phyloP scores from a whole-genome alignment of 2,888 invertebrate genomes.

The Prosopocoilus inquinatus region DNA sequence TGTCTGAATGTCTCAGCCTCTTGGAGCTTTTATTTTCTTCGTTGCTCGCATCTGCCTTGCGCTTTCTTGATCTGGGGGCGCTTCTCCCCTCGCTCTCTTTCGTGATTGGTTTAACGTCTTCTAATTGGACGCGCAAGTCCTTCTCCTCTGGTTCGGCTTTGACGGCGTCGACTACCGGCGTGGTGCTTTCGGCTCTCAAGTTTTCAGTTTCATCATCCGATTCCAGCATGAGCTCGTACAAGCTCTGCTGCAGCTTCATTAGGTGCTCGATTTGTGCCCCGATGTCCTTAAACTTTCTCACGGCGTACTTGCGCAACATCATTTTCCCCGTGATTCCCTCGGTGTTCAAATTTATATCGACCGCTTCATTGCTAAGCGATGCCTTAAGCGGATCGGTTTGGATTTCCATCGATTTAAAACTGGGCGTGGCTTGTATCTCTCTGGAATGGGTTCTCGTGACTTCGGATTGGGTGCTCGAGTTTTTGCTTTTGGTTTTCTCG shows the following conservation, averaged over 20 bases:
- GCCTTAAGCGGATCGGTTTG: neutral
- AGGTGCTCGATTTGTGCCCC: conserved; percentile 2
- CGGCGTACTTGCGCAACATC: neutral
- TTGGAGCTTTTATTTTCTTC: too few relatives aligned
- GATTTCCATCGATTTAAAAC: neutral
- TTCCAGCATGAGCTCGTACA: neutral
- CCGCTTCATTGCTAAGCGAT: neutral
- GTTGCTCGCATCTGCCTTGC: too few relatives aligned
- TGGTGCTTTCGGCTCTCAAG: too few relatives aligned
- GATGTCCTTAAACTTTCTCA: neutral
- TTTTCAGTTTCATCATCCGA: neutral
- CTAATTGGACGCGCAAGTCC: neutral
- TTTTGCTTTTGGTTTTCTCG: neutral
- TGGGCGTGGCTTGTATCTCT: neutral
- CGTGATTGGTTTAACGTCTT: neutral
- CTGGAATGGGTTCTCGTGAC: neutral
- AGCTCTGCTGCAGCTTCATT: conserved; percentile 5
- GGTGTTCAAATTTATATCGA: neutral
- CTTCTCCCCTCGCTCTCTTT: neutral
- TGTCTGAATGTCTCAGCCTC: too few relatives aligned
- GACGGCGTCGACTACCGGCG: too few relatives aligned
- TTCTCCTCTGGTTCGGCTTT: neutral
- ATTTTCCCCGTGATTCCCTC: too few relatives aligned
- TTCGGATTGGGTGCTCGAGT: neutral
- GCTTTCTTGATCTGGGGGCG: neutral